phyloP scores from a whole-genome alignment of 1,140 invertebrate genomes.

The Meteorus sp. region DNA sequence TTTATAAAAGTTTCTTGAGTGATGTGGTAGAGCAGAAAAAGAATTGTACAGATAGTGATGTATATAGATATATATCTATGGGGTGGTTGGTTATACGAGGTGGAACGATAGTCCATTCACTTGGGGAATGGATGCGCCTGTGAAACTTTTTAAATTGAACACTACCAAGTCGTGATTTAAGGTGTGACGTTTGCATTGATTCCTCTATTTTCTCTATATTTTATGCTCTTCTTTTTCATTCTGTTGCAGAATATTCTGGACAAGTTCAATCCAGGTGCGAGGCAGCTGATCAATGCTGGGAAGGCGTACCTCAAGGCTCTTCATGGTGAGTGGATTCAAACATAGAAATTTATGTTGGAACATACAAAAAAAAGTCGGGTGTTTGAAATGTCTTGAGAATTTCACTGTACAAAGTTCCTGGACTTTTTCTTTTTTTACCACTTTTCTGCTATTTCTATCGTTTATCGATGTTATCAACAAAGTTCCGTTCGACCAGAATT shows the following conservation, averaged over 20 bases:
- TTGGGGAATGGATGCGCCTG: slow-evolving; percentile 17
- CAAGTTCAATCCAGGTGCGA: slow-evolving; percentile 89
- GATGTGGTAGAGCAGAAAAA: background rate
- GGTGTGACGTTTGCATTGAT: too few species aligned
- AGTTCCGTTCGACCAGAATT: too few species aligned
- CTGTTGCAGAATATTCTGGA: slow-evolving; percentile 89
- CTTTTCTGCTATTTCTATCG: too few species aligned
- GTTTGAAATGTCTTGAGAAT: background rate
- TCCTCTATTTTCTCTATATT: too few species aligned
- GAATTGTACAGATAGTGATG: background rate
- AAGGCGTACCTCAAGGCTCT: slow-evolving; percentile 91
- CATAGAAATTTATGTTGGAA: slow-evolving; percentile 22
- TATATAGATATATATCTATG: too few species aligned
- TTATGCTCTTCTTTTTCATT: slow-evolving; percentile 28
- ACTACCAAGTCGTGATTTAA: slow-evolving; percentile 7
- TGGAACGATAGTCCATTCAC: slow-evolving; percentile 7
- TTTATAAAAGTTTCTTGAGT: slow-evolving; percentile 22
- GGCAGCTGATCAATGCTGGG: slow-evolving; percentile 89
- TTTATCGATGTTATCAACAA: too few species aligned
- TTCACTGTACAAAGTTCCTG: too few species aligned
- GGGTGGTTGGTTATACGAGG: too few species aligned
- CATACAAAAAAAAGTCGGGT: background rate
- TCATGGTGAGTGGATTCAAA: slow-evolving; percentile 74
- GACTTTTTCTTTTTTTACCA: too few species aligned
- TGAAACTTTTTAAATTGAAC: slow-evolving; percentile 21